Conservation (phyloP, 2,888 invertebrate species). For the Volucella inanis region DNA sequence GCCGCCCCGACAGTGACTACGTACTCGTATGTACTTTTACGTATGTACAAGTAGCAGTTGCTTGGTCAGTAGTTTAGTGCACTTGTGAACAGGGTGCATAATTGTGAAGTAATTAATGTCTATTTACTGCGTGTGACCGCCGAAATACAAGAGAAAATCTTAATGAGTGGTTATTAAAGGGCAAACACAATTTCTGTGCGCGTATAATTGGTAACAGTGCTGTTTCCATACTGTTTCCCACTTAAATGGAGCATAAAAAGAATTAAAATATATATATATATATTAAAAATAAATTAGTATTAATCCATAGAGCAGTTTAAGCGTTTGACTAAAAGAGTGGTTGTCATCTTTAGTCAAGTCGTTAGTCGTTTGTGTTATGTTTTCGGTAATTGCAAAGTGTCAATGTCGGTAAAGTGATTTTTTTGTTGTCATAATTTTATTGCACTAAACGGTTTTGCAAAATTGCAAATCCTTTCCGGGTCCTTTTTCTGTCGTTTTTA, state of each 20-base stretch:
- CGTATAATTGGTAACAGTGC: slow-evolving; percentile 36
- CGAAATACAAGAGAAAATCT: not conserved
- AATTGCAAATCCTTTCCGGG: not conserved
- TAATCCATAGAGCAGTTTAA: slow-evolving; percentile 12
- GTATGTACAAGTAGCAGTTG: no score
- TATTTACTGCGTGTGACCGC: slow-evolving; percentile 2
- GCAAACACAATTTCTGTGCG: not conserved
- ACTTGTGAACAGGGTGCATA: slow-evolving; percentile 10
- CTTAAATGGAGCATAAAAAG: slow-evolving; percentile 14
- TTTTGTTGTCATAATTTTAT: not conserved
- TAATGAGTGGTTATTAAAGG: not conserved
- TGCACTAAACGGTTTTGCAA: slow-evolving; percentile 22
- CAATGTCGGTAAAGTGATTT: slow-evolving; percentile 34
- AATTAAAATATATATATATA: slow-evolving; percentile 4
- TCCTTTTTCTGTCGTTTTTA: not conserved
- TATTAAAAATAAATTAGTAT: not conserved
- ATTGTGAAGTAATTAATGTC: slow-evolving; percentile 35
- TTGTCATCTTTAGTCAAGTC: slow-evolving; percentile 24
- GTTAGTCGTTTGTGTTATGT: slow-evolving; percentile 10
- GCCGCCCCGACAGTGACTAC: not conserved
- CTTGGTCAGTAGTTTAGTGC: not conserved
- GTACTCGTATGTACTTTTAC: no score
- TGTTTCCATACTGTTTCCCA: slow-evolving; percentile 5
- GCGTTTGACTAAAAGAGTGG: slow-evolving; percentile 16
- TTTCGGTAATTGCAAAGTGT: slow-evolving; percentile 29